A percentile compares a stretch with the other conserved stretches of the same genome.
phyloP scores from a whole-genome alignment of 1,140 invertebrate species.

The Lepidotrigona ventralis region DNA sequence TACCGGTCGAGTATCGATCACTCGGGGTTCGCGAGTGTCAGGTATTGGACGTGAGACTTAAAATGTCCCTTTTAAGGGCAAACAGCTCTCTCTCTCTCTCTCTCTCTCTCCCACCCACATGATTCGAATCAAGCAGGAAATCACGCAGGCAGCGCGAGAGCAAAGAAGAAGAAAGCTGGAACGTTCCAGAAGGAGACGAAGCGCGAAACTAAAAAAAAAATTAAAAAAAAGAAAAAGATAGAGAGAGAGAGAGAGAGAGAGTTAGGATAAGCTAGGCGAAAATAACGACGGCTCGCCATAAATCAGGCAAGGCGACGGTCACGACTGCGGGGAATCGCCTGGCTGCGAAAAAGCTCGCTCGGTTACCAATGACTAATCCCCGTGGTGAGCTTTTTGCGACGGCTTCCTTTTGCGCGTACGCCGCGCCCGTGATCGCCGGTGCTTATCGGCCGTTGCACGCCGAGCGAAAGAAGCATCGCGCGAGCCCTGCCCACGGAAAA shows the following conservation, averaged over 20 bases:
- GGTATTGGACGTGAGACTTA: neutral
- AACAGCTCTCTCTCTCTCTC: neutral
- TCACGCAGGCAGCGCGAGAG: conserved; percentile 19
- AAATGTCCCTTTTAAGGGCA: neutral
- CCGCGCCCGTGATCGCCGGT: conserved; percentile 47
- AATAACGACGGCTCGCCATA: conserved; percentile 64
- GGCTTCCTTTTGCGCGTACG: conserved; percentile 59
- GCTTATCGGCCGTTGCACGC: conserved; percentile 49
- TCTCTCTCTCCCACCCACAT: conserved; percentile 43
- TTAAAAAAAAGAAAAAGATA: neutral
- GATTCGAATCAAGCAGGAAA: conserved; percentile 44
- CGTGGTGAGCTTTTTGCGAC: conserved; percentile 61
- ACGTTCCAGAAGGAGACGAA: conserved; percentile 14
- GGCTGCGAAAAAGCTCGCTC: conserved; percentile 59
- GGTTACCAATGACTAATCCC: conserved; percentile 65
- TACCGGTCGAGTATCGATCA: too few relatives aligned
- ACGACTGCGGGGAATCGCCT: conserved; percentile 52
- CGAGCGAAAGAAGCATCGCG: neutral
- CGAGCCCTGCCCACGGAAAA: conserved; percentile 27
- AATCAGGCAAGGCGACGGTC: conserved; percentile 61
- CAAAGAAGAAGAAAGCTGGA: neutral
- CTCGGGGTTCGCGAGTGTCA: rapidly evolving
- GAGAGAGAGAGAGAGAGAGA: neutral
- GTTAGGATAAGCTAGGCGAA: conserved; percentile 53
- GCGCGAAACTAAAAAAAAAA: conserved; percentile 2